Evolutionary conservation across 1,140 invertebrate genomes (phyloP), one percentile per base, ranked within the genome.

Genomic region (Penaeus vannamei): DNA sequence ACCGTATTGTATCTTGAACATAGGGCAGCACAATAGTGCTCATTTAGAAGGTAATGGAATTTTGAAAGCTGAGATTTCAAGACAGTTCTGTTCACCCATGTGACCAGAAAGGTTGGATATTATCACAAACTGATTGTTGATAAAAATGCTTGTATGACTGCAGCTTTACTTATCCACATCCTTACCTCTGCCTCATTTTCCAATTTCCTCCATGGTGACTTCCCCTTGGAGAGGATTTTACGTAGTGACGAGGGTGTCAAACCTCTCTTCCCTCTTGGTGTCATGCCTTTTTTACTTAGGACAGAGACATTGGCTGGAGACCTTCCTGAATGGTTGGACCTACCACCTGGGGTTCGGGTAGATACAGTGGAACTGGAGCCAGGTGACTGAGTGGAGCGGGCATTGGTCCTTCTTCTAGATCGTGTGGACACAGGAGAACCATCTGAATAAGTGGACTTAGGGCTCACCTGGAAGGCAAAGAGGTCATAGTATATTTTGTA

Each of bases 201-300:
- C 17, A 88, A 32, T n/a, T 88, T 88, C 26, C 81, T 88, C 86
- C 86, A 88, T 19, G 81, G 86, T 59, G 86, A 88, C 46, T 88
- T 88, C 17, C 86, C 86, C 60, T 77, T 88, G 0, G 80, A 29
- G 32, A 88, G 86, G n/a, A 88, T 83, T 46, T 77, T 88, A 23
- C 81, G 64, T 23, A 88, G 64, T 76, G 86, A 88, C 1, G 81
- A 60, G 22, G 86, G 86, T 26, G 86, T 88, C 69, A 60, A 76
- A 22, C 62, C 86, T 26, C 42, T 84, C 86, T 62, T 88, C 23
- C 53, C 69, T 36, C 69, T n/a, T 22, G 86, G 86, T 19, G 86
- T 88, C 17, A 46, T 36, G n/a, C 86, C 86, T 42, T 84, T 84
- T 32, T 87, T 87, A 62, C 86, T 87, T 4, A 87, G 61, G 8